phyloP scores from a whole-genome alignment of 1,140 invertebrate genomes.

The Philotrypesis tridentata region DNA sequence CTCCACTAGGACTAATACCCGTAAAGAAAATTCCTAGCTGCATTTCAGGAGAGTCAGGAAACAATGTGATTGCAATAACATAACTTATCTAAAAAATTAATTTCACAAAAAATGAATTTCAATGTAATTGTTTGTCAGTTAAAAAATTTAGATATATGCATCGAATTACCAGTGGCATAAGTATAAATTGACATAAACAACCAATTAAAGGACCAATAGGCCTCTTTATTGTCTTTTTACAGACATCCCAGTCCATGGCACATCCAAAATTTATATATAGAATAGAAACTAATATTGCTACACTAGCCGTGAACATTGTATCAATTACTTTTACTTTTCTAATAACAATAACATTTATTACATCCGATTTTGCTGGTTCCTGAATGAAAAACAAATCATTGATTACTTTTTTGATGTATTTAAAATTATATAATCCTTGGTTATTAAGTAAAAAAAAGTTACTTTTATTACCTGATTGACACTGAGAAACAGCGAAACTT shows the following conservation, averaged over 20 bases:
- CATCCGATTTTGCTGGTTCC: slow-evolving; percentile 57
- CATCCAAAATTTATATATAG: slow-evolving; percentile 96
- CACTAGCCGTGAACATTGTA: slow-evolving; percentile 83
- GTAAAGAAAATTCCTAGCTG: slow-evolving; percentile 93
- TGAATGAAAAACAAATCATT: slow-evolving; percentile 12
- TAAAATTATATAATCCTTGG: no score
- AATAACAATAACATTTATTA: slow-evolving; percentile 76
- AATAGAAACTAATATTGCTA: slow-evolving; percentile 86
- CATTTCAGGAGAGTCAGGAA: slow-evolving; percentile 81
- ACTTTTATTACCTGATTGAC: slow-evolving; percentile 49
- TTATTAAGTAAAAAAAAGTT: no score
- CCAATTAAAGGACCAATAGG: slow-evolving; percentile 91
- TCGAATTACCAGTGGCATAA: slow-evolving; percentile 89
- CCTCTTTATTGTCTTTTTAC: slow-evolving; percentile 80
- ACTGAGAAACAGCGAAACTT: slow-evolving; percentile 50
- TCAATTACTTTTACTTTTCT: slow-evolving; percentile 81
- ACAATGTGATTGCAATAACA: slow-evolving; percentile 82
- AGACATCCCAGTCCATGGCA: slow-evolving; percentile 85
- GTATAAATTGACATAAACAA: slow-evolving; percentile 87
- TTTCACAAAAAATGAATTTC: slow-evolving; percentile 55
- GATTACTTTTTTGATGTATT: no score
- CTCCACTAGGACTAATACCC: slow-evolving; percentile 92
- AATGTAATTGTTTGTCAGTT: neutral
- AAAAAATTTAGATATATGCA: slow-evolving; percentile 40
- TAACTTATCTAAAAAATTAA: slow-evolving; percentile 89